Base-by-base conservation (phyloP, 92 coral and sea anemone genomes). In the Umimayanthus chanpuru region DNA sequence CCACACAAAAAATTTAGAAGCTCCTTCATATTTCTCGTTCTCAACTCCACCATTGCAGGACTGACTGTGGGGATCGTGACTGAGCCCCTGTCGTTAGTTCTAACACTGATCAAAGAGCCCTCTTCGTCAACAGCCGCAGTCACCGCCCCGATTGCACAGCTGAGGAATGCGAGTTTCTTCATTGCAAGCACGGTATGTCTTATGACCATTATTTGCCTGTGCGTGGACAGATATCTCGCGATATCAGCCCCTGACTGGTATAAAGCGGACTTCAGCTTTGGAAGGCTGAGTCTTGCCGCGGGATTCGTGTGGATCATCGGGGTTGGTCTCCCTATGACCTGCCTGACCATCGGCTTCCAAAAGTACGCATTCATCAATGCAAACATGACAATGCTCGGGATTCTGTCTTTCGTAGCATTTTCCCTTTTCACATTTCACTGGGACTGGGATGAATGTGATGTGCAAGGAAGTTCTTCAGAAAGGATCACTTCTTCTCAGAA, bases 241-340 rank as follows among this genome's bases (percentile, higher is more conserved):
- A n/a, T 83, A 47, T 83, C 87, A 41, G 87, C 87, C n/a, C 87
- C 87, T 43, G 79, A 15, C 6, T 83, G 87, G 87, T 83, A 83
- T 36, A 83, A 83, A 53, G 77, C 66, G 20, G 49, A 6, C 38
- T 44, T 47, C 43, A 83, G 87, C 23, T 68, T 16, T 68, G 87
- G 87, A 44, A 83, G 87, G 40, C 12, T 83, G 5, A 36, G 36
- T 15, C 78, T 83, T 32, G 87, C 87, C 7, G 71, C 87, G 65
- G 78, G 77, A 0, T 83, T 83, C 78, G 71, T 83, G 16, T 83
- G 87, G 87, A 70, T 26, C 12, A 49, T 43, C 15, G 87, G 77
- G 18, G 25, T 71, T 18, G 87, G 87, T 50, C 65, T 83, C 14
- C 87, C 87, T 4, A 26, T 83, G 87, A 83, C 87, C 29, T 83